These are phyloP conservation scores for Papilio polytes DNA, from an alignment of 1,140 invertebrate species.

Conservation along the genomic window DNA sequence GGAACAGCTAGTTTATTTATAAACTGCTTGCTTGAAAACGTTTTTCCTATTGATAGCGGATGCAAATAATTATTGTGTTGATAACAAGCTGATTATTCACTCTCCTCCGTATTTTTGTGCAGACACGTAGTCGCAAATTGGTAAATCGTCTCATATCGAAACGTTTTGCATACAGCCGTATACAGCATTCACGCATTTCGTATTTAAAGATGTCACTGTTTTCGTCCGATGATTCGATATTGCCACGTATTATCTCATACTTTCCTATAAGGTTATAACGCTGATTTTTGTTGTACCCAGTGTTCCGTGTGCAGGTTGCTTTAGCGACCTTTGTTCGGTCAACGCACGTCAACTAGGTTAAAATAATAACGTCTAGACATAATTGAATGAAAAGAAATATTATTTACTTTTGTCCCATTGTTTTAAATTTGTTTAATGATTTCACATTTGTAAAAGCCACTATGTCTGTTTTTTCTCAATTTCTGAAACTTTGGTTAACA, in stretches of 20 bases:
- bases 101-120: not conserved
- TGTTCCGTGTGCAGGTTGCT: not conserved
- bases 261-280: not conserved
- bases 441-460: not conserved
- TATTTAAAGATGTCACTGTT: not conserved
- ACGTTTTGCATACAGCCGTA: no score
- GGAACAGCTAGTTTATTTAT: no score
- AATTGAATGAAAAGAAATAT: slow-evolving; percentile 1
- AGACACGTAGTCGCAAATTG: not conserved
- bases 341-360: slow-evolving; percentile 16
- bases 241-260: not conserved
- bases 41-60: not conserved
- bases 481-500: no score
- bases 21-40: not conserved
- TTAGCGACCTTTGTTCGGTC: not conserved
- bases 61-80: not conserved
- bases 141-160: no score
- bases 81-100: not conserved
- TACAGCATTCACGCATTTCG: no score
- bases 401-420: not conserved
- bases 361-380: slow-evolving; percentile 26
- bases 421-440: not conserved
- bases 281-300: not conserved
- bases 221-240: not conserved
- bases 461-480: no score